phyloP scores from a whole-genome alignment of 1,140 invertebrate genomes.

The Listronotus bonariensis region DNA sequence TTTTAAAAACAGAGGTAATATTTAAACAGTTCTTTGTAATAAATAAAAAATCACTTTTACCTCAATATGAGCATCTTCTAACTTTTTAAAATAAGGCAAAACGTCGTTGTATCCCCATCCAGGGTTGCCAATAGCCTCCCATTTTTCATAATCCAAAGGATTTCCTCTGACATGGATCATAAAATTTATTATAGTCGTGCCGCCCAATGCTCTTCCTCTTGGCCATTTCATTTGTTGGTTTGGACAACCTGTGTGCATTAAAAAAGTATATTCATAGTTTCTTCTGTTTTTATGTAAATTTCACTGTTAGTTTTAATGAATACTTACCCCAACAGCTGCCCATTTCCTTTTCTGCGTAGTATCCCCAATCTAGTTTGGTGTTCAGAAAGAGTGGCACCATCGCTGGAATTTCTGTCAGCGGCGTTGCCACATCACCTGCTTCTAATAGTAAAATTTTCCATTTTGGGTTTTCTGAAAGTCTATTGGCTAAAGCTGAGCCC shows the following conservation, averaged over 20 bases:
- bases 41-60: neutral
- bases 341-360: constrained; percentile 65
- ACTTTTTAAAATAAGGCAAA: constrained; percentile 80
- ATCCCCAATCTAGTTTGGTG: constrained; percentile 79
- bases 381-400: constrained; percentile 71
- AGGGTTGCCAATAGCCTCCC: constrained; percentile 72
- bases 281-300: neutral
- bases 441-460: constrained; percentile 76
- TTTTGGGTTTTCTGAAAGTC: constrained; percentile 71
- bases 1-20: too few species aligned
- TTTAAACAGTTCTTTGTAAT: too few species aligned
- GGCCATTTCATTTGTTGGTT: constrained; percentile 64
- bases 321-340: constrained; percentile 43
- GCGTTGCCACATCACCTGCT: constrained; percentile 68
- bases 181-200: constrained; percentile 81
- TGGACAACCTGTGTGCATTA: constrained; percentile 57
- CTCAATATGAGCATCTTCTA: constrained; percentile 65
- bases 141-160: constrained; percentile 65
- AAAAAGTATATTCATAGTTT: neutral
- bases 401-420: constrained; percentile 74
- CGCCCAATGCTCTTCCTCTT: constrained; percentile 70
- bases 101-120: constrained; percentile 84
- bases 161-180: constrained; percentile 91
- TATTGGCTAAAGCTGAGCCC: constrained; percentile 64
- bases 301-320: neutral